Percentiles rank a stretch among this genome's conserved stretches.
Evolutionary conservation across 2,113 vertebrate genomes (phyloP).

Genomic region (Notechis scutatus): DNA sequence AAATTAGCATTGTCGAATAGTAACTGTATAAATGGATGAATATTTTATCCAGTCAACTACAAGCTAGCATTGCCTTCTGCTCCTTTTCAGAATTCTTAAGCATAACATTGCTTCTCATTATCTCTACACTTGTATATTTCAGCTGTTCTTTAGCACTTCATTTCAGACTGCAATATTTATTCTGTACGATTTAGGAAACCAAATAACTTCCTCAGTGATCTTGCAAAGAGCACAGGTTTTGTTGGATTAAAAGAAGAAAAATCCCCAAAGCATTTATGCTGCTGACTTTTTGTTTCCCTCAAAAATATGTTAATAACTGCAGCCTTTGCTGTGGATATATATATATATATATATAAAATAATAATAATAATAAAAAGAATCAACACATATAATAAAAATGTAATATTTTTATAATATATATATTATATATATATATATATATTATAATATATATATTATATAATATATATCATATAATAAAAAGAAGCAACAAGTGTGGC

Average conservation of each 20-base stretch:
- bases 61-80: not conserved
- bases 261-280: not conserved
- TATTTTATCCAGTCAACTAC: not conserved
- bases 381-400: not conserved
- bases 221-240: not conserved
- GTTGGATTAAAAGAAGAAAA: not conserved
- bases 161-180: constrained; percentile 2
- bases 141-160: not conserved
- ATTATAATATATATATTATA: too few species aligned
- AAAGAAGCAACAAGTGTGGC: not conserved
- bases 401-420: too few species aligned
- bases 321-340: not conserved
- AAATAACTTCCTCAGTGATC: not conserved
- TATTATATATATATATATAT: too few species aligned
- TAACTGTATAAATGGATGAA: not conserved
- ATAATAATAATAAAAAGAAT: not conserved
- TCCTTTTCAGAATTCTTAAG: not conserved
- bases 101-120: not conserved
- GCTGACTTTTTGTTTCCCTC: not conserved
- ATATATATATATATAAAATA: not conserved
- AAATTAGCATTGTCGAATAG: not conserved
- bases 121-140: not conserved
- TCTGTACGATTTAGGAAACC: not conserved
- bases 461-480: too few species aligned
- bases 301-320: not conserved